Conservation (phyloP, 2,113 vertebrate species). For the Potamarius usumacintae region DNA sequence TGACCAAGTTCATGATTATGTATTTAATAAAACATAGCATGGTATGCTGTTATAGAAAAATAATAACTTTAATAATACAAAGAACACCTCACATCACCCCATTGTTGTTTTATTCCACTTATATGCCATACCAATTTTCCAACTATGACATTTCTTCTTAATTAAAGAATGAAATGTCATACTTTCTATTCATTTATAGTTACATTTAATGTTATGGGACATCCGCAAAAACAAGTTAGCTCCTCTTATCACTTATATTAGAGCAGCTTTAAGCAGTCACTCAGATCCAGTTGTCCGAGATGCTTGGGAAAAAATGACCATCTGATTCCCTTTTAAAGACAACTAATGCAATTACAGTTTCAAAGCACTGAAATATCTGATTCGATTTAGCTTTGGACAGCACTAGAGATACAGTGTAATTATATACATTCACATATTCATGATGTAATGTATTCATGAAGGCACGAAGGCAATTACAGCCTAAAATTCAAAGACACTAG, state of each 20-base stretch:
- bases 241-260: not conserved
- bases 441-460: constrained; percentile 9
- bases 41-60: not conserved
- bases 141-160: not conserved
- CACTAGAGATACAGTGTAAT: not conserved
- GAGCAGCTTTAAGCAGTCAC: not conserved
- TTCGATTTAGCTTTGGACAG: not conserved
- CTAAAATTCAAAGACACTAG: constrained; percentile 11
- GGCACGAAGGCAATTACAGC: not conserved
- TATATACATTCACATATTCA: not conserved
- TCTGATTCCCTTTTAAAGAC: not conserved
- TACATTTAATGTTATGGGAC: not conserved
- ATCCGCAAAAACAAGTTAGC: not conserved
- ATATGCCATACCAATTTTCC: not conserved
- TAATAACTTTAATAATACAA: not conserved
- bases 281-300: not conserved
- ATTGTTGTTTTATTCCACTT: not conserved
- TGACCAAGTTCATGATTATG: not conserved
- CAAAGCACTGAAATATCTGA: not conserved
- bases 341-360: not conserved
- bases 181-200: not conserved
- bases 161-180: not conserved
- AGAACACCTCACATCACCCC: not conserved
- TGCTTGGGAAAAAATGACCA: not conserved
- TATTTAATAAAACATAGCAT: not conserved